Conservation (phyloP, 2,797 vertebrate genomes). For the Scolopax rusticola region DNA sequence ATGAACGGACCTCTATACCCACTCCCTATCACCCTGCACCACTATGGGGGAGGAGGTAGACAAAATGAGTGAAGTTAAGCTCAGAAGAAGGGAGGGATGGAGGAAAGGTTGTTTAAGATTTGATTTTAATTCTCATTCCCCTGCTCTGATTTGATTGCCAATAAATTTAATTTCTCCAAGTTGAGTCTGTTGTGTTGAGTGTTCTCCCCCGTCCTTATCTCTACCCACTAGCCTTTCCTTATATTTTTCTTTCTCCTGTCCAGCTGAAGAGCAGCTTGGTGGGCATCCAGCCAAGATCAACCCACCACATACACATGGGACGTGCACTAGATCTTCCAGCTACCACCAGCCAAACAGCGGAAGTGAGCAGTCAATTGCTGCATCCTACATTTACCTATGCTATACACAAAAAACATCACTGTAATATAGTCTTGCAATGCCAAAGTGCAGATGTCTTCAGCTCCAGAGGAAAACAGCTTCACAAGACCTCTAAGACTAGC, state of each 20-base stretch:
- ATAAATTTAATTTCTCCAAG: neutral
- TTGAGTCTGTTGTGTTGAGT: neutral
- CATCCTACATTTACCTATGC: accelerated
- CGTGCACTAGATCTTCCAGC: neutral
- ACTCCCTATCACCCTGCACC: accelerated
- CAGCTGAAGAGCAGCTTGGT: neutral
- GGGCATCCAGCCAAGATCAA: neutral
- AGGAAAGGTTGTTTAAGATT: neutral
- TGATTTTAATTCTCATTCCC: neutral
- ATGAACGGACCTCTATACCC: neutral
- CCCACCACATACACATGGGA: neutral
- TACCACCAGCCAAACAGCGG: neutral
- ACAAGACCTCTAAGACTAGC: neutral
- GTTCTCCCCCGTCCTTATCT: neutral
- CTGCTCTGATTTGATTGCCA: neutral
- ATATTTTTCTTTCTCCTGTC: neutral
- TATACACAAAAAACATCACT: neutral
- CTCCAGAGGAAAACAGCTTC: neutral
- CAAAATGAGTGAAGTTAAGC: neutral
- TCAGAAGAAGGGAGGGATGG: neutral
- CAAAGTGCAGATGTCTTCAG: neutral
- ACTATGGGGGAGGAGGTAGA: neutral
- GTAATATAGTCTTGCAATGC: neutral
- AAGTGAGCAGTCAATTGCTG: neutral
- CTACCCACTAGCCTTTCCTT: accelerated